A percentile compares a stretch with the other conserved stretches of the same genome.
Evolutionary conservation across 1,140 invertebrate genomes (phyloP).

Genomic region (Brachionus asplanchnoidis): DNA sequence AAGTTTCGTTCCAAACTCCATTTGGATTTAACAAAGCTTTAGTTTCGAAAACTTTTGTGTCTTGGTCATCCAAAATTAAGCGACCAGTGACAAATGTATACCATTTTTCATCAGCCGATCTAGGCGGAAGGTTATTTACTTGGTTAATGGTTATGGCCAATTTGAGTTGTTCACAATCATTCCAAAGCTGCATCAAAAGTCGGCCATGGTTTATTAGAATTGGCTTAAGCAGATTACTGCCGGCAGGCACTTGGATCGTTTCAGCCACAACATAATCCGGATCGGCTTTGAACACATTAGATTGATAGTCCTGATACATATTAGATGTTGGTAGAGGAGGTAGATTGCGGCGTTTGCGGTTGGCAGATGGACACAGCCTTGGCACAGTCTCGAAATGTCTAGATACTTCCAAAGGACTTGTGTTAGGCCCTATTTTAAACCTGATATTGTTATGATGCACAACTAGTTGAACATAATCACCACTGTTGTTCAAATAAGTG

Average conservation of each 20-base stretch:
- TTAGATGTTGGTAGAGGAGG: constrained; percentile 29
- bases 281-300: background rate
- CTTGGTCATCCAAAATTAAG: constrained; percentile 17
- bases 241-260: background rate
- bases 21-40: constrained; percentile 61
- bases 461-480: constrained; percentile 70
- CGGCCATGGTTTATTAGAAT: constrained; percentile 38
- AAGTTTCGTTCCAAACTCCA: constrained; percentile 82
- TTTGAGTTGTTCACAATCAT: constrained; percentile 1
- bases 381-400: constrained; percentile 39
- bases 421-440: background rate
- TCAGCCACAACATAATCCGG: constrained; percentile 12
- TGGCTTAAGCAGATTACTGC: background rate
- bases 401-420: constrained; percentile 27
- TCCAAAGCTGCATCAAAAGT: constrained; percentile 33
- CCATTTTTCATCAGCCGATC: constrained; percentile 2
- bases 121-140: background rate
- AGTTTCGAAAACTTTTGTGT: constrained; percentile 17
- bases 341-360: constrained; percentile 17
- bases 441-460: constrained; percentile 27
- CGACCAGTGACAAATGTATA: constrained; percentile 18
- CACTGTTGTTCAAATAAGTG: constrained; percentile 73
- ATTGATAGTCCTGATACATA: background rate
- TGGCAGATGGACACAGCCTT: background rate
- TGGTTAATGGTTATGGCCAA: constrained; percentile 41